phyloP scores from a whole-genome alignment of 2,113 vertebrate species.

The Rhadina sibilatrix region DNA sequence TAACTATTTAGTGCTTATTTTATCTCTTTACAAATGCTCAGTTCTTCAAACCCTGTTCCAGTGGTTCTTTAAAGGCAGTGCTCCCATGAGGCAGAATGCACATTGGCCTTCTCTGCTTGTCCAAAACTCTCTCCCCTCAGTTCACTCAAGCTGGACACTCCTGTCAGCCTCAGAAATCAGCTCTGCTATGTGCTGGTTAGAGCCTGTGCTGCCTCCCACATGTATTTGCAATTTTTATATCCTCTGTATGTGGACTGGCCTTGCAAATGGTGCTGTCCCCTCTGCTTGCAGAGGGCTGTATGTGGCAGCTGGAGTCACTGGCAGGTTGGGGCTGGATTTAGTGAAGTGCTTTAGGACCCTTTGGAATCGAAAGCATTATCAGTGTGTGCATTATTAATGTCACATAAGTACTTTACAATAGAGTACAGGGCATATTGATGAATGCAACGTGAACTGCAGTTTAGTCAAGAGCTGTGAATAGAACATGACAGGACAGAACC shows the following conservation, averaged over 20 bases:
- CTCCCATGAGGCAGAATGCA: background rate
- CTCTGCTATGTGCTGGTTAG: background rate
- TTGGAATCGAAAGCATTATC: background rate
- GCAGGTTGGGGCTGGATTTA: background rate
- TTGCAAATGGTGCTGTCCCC: background rate
- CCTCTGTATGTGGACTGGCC: background rate
- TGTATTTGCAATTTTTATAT: background rate
- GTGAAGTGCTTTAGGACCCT: background rate
- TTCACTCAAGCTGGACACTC: background rate
- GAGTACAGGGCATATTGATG: background rate
- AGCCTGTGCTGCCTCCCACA: background rate
- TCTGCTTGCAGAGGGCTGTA: background rate
- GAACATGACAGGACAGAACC: background rate
- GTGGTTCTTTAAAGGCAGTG: background rate
- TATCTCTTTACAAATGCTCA: background rate
- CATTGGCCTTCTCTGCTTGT: background rate
- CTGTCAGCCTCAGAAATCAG: background rate
- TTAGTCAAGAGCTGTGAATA: background rate
- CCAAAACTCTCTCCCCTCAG: background rate
- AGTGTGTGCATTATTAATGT: slow-evolving; percentile 11
- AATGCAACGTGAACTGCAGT: background rate
- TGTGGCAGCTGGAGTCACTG: background rate
- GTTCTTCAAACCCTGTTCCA: background rate
- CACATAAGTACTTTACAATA: background rate
- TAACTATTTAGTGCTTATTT: background rate